Conservation (phyloP, 2,113 vertebrate species). For the Xenus cinereus region DNA sequence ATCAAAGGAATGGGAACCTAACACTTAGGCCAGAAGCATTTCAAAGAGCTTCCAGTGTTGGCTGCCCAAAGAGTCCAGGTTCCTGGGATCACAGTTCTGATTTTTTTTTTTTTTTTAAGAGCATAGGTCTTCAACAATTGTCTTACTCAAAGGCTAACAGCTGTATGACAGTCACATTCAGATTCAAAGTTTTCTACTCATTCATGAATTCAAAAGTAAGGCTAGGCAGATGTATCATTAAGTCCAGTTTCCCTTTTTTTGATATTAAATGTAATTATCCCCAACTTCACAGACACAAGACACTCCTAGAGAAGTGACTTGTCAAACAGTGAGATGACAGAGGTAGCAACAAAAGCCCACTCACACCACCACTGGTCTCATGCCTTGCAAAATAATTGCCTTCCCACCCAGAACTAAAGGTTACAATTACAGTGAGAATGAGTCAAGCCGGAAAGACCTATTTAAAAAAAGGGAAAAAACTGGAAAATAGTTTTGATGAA, state of each 20-base stretch:
- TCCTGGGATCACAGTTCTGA: background rate
- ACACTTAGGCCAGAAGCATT: background rate
- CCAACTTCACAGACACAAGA: background rate
- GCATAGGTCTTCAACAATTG: background rate
- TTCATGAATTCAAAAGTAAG: background rate
- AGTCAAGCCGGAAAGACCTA: constrained; percentile 15
- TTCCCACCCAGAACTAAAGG: constrained; percentile 38
- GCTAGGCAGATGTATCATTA: background rate
- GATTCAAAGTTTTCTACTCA: background rate
- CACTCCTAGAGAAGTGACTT: background rate
- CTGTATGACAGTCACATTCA: background rate
- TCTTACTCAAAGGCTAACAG: background rate
- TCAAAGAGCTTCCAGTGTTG: background rate
- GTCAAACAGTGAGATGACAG: background rate
- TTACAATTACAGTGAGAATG: constrained; percentile 11
- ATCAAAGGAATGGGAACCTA: background rate
- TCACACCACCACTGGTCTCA: background rate
- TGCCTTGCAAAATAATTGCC: background rate
- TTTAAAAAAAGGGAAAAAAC: background rate
- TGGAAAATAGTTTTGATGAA: background rate
- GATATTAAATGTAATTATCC: background rate
- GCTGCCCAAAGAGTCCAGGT: background rate
- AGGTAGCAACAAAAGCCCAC: background rate
- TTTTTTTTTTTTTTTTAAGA: background rate
- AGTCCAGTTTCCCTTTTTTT: background rate